A percentile compares a stretch with the other conserved stretches of the same genome.
Evolutionary conservation across 1,140 invertebrate genomes (phyloP).

Genomic region (Drusus annulatus): DNA sequence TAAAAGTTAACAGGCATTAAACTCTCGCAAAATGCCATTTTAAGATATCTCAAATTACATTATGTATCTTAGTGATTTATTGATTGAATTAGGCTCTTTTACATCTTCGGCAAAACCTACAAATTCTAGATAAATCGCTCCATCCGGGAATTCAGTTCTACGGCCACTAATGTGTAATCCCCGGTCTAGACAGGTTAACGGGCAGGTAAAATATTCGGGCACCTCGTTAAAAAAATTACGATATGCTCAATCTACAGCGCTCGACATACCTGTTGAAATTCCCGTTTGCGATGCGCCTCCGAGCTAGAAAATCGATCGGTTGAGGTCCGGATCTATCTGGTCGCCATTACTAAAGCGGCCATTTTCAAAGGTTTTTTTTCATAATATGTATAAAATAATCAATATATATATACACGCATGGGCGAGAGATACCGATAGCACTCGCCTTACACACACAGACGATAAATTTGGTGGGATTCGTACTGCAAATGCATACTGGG

Average conservation of each 20-base stretch:
- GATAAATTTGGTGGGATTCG: too few species aligned
- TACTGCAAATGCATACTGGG: too few species aligned
- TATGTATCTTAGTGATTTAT: too few species aligned
- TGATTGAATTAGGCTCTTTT: neutral
- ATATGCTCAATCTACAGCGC: neutral
- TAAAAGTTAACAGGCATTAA: too few species aligned
- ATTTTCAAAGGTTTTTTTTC: slow-evolving; percentile 47
- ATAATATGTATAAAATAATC: slow-evolving; percentile 39
- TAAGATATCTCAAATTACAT: too few species aligned
- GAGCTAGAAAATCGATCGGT: slow-evolving; percentile 2
- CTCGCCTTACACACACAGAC: neutral
- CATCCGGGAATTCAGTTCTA: neutral
- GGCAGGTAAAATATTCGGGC: neutral
- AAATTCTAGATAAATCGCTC: neutral
- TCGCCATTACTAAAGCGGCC: slow-evolving; percentile 37
- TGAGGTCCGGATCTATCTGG: slow-evolving; percentile 4
- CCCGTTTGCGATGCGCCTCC: neutral
- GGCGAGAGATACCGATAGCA: slow-evolving; percentile 5
- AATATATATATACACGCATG: slow-evolving; percentile 43
- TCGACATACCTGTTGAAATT: neutral
- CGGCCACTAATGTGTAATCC: slow-evolving; percentile 10
- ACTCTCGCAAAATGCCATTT: too few species aligned
- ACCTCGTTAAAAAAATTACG: neutral
- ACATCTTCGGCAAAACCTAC: neutral
- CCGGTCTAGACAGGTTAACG: slow-evolving; percentile 20